Evolutionary conservation across 1,140 invertebrate genomes (phyloP), one percentile per base, ranked within the genome.

Genomic region (Drosophila nebulosa): DNA sequence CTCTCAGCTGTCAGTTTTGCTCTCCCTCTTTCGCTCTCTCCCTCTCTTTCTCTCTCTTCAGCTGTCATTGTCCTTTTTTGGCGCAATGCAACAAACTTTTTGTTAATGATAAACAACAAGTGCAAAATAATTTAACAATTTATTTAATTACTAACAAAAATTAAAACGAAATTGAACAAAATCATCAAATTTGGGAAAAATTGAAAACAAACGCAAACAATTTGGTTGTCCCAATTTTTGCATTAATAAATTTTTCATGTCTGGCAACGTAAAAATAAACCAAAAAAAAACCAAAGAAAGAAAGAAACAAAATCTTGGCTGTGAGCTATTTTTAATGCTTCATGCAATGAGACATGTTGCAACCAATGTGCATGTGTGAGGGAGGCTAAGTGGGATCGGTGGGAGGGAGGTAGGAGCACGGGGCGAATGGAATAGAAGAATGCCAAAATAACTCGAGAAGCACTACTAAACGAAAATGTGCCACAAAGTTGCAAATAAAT

Each of bases 321-420:
- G 62, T 78, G 79, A 51, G 79, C 75, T 84, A 84, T 84, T 84
- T 84, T 72, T 84, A 83, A 71, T 63, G 52, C 62, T 56, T 39
- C 53, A 67, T 74, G 70, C 70, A 66, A 74, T 26, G 16, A 55
- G 12, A 36, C 27, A 71, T 80, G 57, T 69, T 74, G 62, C 66
- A 74, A 69, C 39, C 39, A 22, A 35, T 35, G 14, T 35, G 36
- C 10, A 27, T 59, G 51, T 50, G 51, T 9, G 30, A 36, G 70
- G 30, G 52, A 61, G 0, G n/a, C 21, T 10, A 14, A 22, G 55
- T 3, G 42, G 30, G 16, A 5, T 9, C n/a, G n/a, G n/a, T n/a
- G n/a, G 22, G 35, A 10, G 35, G 16, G 9, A 16, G 18, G 16
- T 6, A 58, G 12, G 56, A 4, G 9, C 1, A 14, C 10, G 30